A percentile compares a stretch with the other conserved stretches of the same genome.
These are phyloP conservation scores for Lutjanus campechanus DNA, from an alignment of 2,797 vertebrate species.

Conservation along the genomic window DNA sequence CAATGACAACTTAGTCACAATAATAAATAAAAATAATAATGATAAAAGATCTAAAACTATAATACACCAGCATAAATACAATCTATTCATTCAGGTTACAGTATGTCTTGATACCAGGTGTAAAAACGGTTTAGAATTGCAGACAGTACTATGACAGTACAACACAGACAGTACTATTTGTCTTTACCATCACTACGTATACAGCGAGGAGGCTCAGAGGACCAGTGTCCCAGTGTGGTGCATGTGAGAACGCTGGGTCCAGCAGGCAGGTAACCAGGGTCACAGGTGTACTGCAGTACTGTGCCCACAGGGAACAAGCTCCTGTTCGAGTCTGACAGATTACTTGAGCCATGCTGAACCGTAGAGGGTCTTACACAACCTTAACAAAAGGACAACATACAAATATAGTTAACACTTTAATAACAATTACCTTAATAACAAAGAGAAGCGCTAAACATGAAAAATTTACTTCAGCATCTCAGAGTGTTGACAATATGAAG, in stretches of 20 bases:
- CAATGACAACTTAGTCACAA: too few species aligned
- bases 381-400: conserved; percentile 25
- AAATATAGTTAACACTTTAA: conserved; percentile 4
- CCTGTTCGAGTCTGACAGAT: conserved; percentile 79
- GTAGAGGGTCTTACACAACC: conserved; percentile 80
- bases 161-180: background rate
- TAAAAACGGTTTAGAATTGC: background rate
- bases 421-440: too few species aligned
- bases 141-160: too few species aligned
- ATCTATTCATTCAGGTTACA: background rate
- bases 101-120: background rate
- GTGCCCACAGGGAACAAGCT: conserved; percentile 82
- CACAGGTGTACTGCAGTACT: conserved; percentile 82
- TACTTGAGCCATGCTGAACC: conserved; percentile 75
- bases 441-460: too few species aligned
- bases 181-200: conserved; percentile 75
- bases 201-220: conserved; percentile 82
- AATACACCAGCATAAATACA: too few species aligned
- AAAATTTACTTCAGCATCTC: background rate
- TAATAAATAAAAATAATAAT: too few species aligned
- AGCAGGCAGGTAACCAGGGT: conserved; percentile 79
- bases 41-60: too few species aligned
- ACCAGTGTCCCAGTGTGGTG: conserved; percentile 78
- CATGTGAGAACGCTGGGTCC: conserved; percentile 80
- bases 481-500: background rate